phyloP scores from a whole-genome alignment of 2,113 vertebrate species.

The Hydrolagus affinis region DNA sequence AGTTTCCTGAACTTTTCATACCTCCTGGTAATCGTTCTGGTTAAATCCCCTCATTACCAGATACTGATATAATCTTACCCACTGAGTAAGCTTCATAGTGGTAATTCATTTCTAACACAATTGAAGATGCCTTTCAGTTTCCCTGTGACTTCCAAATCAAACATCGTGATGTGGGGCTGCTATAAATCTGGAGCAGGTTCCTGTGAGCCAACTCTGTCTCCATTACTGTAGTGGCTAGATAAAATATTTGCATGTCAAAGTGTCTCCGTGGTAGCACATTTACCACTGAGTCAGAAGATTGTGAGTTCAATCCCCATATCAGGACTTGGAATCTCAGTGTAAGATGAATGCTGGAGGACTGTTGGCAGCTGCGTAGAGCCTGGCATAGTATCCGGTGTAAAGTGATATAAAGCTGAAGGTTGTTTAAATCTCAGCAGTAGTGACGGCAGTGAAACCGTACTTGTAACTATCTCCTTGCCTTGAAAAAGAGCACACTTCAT shows the following conservation, averaged over 20 bases:
- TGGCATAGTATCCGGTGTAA: neutral
- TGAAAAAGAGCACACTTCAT: neutral
- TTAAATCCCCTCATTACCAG: too few relatives aligned
- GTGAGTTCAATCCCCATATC: too few relatives aligned
- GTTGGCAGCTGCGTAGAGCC: neutral
- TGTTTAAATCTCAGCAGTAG: neutral
- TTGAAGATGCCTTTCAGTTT: neutral
- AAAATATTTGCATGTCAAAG: neutral
- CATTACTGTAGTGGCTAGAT: neutral
- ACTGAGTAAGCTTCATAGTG: neutral
- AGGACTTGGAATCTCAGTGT: too few relatives aligned
- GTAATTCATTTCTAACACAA: neutral
- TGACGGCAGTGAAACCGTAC: neutral
- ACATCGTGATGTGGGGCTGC: too few relatives aligned
- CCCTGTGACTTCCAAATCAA: neutral
- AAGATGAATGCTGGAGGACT: neutral
- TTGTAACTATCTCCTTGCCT: conserved; percentile 7
- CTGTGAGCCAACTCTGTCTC: neutral
- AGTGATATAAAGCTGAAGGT: neutral
- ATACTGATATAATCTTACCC: neutral
- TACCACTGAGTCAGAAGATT: too few relatives aligned
- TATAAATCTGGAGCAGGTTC: neutral
- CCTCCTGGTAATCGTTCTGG: too few relatives aligned
- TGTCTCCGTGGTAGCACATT: too few relatives aligned
- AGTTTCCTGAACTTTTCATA: too few relatives aligned